phyloP scores from a whole-genome alignment of 2,797 vertebrate species.

The Cyprinodon diabolis region DNA sequence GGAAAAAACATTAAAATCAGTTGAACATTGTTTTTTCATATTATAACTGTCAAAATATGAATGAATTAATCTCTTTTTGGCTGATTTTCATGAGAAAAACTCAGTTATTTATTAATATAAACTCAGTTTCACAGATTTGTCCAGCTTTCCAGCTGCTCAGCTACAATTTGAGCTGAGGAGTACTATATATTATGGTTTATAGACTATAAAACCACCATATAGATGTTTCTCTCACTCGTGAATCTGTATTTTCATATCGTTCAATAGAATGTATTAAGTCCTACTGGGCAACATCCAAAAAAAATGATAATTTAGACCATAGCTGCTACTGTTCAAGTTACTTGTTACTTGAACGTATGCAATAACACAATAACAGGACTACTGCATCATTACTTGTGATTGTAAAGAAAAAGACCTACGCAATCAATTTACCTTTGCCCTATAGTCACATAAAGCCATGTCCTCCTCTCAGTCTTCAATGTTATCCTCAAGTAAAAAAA shows the following conservation, averaged over 20 bases:
- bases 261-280: background rate
- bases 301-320: background rate
- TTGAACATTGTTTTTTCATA: background rate
- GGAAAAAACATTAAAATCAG: background rate
- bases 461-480: background rate
- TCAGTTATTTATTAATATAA: too few species aligned
- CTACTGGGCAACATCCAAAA: background rate
- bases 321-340: background rate
- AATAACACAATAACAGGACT: constrained; percentile 2
- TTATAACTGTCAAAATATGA: background rate
- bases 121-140: background rate
- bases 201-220: background rate
- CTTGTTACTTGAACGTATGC: background rate
- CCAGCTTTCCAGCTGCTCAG: background rate
- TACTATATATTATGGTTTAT: background rate
- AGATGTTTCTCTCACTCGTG: background rate
- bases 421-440: background rate
- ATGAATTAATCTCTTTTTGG: background rate
- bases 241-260: too few species aligned
- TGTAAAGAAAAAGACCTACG: background rate
- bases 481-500: background rate
- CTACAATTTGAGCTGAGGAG: background rate
- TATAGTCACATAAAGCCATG: background rate
- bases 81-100: background rate
- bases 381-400: background rate